Evolutionary conservation across 1,140 invertebrate genomes (phyloP).

Genomic region (Trichonephila clavipes): DNA sequence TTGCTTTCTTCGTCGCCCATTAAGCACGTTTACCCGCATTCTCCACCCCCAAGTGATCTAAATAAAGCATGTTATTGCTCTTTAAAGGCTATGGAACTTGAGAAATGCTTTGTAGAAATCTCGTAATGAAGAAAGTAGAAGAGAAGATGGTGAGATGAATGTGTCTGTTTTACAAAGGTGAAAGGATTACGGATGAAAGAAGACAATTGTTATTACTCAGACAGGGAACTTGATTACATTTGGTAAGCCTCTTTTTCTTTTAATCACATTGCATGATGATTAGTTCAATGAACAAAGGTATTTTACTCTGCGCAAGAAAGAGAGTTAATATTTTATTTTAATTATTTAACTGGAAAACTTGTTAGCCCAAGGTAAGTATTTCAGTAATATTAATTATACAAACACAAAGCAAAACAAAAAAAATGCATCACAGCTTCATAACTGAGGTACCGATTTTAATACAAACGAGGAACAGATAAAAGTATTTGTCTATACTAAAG

Average conservation of each 20-base stretch:
- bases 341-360: no score
- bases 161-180: background rate
- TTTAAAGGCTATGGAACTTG: background rate
- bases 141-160: background rate
- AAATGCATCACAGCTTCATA: no score
- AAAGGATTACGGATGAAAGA: background rate
- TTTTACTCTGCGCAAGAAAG: background rate
- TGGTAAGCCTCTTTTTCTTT: background rate
- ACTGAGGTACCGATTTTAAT: no score
- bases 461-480: no score
- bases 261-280: background rate
- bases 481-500: no score
- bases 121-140: background rate
- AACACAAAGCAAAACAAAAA: no score
- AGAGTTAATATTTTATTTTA: no score
- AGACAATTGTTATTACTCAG: background rate
- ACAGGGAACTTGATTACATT: background rate
- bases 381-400: no score
- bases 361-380: no score
- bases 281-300: background rate
- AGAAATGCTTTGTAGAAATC: conserved; percentile 8
- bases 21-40: background rate
- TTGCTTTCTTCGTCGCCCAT: background rate
- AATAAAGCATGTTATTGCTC: background rate
- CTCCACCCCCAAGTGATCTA: background rate